Evolutionary conservation across 2,888 invertebrate species (phyloP).

Genomic region (Marronus borbonicus): DNA sequence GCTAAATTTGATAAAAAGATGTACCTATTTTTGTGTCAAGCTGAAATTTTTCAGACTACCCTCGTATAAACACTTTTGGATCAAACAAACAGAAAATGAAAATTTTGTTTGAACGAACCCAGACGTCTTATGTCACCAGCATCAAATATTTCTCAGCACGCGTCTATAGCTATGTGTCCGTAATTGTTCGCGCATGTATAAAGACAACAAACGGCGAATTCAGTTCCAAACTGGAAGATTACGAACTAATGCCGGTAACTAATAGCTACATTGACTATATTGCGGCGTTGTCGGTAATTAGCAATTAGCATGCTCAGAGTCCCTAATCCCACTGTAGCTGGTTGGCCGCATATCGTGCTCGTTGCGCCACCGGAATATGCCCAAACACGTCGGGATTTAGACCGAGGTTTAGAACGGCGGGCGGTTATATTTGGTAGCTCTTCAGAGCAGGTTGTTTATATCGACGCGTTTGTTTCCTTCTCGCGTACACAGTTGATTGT

Average conservation of each 20-base stretch:
- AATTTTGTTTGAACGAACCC: not conserved
- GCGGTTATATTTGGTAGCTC: slow-evolving; percentile 47
- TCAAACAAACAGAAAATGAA: not conserved
- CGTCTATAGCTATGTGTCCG: not conserved
- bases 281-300: slow-evolving; percentile 55
- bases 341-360: slow-evolving; percentile 49
- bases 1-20: no score
- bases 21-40: no score
- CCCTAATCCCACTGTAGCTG: slow-evolving; percentile 65
- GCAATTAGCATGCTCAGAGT: slow-evolving; percentile 61
- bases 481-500: not conserved
- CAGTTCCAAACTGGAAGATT: slow-evolving; percentile 44
- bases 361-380: slow-evolving; percentile 51
- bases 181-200: not conserved
- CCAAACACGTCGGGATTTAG: slow-evolving; percentile 47
- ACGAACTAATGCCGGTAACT: slow-evolving; percentile 49
- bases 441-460: slow-evolving; percentile 57
- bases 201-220: slow-evolving; percentile 36
- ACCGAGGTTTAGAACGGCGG: slow-evolving; percentile 40
- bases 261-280: slow-evolving; percentile 53
- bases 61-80: no score
- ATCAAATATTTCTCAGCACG: not conserved
- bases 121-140: not conserved
- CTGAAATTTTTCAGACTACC: no score
- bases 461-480: slow-evolving; percentile 52